Base-by-base conservation (phyloP, 2,888 invertebrate genomes). In the Tetranychus piercei region DNA sequence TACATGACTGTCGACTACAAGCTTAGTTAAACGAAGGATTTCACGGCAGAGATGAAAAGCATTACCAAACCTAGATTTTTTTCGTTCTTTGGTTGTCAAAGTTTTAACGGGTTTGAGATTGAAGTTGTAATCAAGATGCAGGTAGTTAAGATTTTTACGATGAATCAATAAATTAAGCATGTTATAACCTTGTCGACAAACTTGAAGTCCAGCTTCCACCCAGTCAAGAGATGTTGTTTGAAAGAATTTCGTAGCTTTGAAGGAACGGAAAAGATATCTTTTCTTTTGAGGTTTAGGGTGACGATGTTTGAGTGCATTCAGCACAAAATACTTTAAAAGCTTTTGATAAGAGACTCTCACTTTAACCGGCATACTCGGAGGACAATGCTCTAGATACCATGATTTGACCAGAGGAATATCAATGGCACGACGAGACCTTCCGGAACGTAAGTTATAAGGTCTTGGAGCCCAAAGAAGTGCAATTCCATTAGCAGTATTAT, bases 91-190 rank as follows among this genome's bases (percentile, higher is more conserved):
- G 0, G 99, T 99, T 0, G 99, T 99, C 77, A 99, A 85, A 0
- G 99, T 99, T 83, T 99, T 99, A 0, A 99, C 99, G 0, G 99
- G 99, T 82, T 99, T 99, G 83, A 99, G 87, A 83, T 99, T 99
- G 83, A 99, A 99, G 83, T 99, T 99, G 83, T 99, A 99, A 85
- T 99, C 99, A 84, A 99, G 87, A 87, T 99, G 99, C 45, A 99
- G 87, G 81, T 99, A 99, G 84, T 99, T 99, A 76, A 99, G 87
- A 84, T 99, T 99, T 85, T 99, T 99, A 77, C 99, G 89, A 83
- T 99, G 99, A 81, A 99, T 99, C 78, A 99, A 86, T 77, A 99
- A 86, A 83, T 99, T 99, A 78, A 99, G 85, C 99, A 99, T 99
- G 83, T 99, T 99, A 85, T 99, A 99, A 4, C 99, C 99, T 83